Evolutionary conservation across 2,113 vertebrate species (phyloP).

Genomic region (Ophthalmolycus amberensis): DNA sequence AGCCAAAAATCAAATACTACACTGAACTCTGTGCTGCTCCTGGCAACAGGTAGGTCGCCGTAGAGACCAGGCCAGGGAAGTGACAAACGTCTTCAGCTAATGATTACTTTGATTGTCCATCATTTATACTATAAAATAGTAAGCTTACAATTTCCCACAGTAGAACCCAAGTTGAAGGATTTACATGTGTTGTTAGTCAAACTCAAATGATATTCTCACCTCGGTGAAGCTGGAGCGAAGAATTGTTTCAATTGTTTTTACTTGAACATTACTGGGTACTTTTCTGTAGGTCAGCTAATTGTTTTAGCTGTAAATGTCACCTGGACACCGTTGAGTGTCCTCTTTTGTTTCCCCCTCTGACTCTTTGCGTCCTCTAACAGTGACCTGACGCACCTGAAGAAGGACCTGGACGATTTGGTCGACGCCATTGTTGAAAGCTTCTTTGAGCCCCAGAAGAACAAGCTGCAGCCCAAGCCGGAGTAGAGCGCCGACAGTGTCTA

Average conservation of each 20-base stretch:
- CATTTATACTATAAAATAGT: not conserved
- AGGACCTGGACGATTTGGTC: conserved; percentile 89
- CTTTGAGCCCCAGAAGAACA: conserved; percentile 94
- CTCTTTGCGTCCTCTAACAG: conserved; percentile 73
- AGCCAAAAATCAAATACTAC: conserved; percentile 99
- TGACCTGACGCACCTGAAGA: conserved; percentile 88
- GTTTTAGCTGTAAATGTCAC: not conserved
- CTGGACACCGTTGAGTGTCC: not conserved
- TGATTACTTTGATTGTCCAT: not conserved
- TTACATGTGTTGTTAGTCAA: not conserved
- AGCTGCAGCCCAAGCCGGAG: conserved; percentile 88
- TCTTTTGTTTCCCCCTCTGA: not conserved
- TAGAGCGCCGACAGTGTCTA: conserved; percentile 54
- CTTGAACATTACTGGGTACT: not conserved
- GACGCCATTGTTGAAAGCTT: conserved; percentile 91
- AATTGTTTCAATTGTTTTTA: not conserved
- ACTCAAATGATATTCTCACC: not conserved
- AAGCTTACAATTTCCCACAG: not conserved
- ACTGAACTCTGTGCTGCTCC: conserved; percentile 94
- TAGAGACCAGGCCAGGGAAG: not conserved
- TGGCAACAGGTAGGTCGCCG: conserved; percentile 88
- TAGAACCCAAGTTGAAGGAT: not conserved
- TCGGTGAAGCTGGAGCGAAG: not conserved
- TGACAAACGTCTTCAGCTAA: not conserved
- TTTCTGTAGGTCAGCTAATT: not conserved